These are phyloP conservation scores for Zaprionus gabonicus DNA, from an alignment of 1,140 invertebrate genomes.

Conservation along the genomic window DNA sequence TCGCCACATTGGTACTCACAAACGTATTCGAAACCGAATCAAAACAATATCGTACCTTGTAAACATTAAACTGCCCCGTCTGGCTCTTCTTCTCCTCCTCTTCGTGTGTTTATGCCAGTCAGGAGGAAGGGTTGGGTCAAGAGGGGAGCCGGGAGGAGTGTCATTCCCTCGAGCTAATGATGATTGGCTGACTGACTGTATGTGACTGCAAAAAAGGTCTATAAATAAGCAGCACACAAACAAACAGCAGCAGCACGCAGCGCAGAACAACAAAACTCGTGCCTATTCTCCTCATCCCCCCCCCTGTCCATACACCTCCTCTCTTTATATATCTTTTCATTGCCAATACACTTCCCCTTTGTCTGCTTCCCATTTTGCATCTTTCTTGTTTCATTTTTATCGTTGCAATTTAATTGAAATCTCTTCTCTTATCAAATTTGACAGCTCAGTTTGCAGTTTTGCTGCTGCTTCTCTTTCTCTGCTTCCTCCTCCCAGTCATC, in stretches of 20 bases:
- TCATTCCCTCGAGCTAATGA: constrained; percentile 38
- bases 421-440: constrained; percentile 8
- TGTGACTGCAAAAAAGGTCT: constrained; percentile 65
- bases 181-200: constrained; percentile 43
- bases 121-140: background rate
- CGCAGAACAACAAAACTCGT: background rate
- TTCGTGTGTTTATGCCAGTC: constrained; percentile 61
- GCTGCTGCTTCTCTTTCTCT: background rate
- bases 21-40: constrained; percentile 48
- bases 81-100: background rate
- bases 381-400: background rate
- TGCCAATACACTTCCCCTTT: background rate
- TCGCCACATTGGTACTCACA: constrained; percentile 17
- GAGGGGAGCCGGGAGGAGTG: background rate
- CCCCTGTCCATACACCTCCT: background rate
- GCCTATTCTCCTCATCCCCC: background rate
- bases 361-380: background rate
- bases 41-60: constrained; percentile 68
- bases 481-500: too few relatives aligned
- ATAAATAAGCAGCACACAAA: constrained; percentile 67
- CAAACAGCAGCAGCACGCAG: constrained; percentile 17
- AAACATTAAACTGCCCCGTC: constrained; percentile 55
- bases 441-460: constrained; percentile 6
- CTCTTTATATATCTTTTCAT: background rate
- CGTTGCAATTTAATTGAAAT: constrained; percentile 9